Base-by-base conservation (phyloP, 2,888 invertebrate species). In the Drosophila gaucha region DNA sequence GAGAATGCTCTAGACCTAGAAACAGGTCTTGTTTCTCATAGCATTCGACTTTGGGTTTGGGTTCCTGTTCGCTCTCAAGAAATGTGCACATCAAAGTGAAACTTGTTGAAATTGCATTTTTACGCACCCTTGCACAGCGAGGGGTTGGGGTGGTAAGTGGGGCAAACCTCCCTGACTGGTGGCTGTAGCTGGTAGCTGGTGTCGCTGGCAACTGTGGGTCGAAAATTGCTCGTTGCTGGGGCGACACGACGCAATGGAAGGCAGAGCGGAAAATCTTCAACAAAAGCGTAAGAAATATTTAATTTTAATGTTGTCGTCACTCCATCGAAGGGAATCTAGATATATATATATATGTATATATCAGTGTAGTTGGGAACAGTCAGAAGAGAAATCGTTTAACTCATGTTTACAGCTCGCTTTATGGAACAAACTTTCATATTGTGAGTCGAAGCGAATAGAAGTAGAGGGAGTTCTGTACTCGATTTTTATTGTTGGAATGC, bases 81-180 rank as follows among this genome's bases (percentile, higher is more conserved):
- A 83, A 74, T 86, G 82, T 87, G 83, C 86, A 85, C 88, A 85
- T 85, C 88, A 85, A 85, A 85, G 84, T 80, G 68, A 87, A 87
- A 85, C 86, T 88, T 88, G 86, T 86, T 83, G 84, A 86, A 83
- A 85, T 88, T 85, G 84, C 84, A 85, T 85, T 85, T 88, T 88
- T 88, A 86, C 84, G 84, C 84, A 86, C 80, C 88, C 88, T 86
- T 88, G 88, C 86, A 70, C 84, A 86, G 67, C 54, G 47, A 1
- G 41, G 5, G 54, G 43, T 18, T 10, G 10, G 33, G 36, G 2
- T 6, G 3, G 28, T 8, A 5, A n/a, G 14, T n/a, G 30, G 24
- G 43, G 12, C n/a, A 39, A 39, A 14, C 39, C 44, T 41, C 22
- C 55, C 50, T 4, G 26, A 54, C 57, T 63, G 49, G 39, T 35